A percentile compares a stretch with the other conserved stretches of the same genome.
Conservation (phyloP, 2,113 vertebrate species). For the Antigone vipio region DNA sequence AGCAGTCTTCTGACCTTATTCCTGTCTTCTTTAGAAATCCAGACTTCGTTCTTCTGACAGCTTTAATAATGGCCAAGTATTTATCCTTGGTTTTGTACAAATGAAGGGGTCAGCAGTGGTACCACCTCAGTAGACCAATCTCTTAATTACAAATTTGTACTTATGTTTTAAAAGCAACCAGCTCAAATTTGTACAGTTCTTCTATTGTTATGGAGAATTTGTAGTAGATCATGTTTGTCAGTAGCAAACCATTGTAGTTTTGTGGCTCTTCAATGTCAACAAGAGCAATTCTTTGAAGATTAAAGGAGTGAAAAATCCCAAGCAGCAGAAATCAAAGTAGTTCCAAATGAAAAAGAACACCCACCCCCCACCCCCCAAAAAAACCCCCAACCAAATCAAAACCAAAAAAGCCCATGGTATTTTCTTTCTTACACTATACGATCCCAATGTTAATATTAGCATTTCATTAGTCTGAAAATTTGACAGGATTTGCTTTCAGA, state of each 20-base stretch:
- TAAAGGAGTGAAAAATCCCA: neutral
- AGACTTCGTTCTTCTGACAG: neutral
- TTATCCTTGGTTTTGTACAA: neutral
- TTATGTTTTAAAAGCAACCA: neutral
- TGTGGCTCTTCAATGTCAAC: neutral
- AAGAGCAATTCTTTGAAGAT: neutral
- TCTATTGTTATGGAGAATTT: neutral
- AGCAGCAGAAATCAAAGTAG: neutral
- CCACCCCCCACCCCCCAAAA: neutral
- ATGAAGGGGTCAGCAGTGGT: neutral
- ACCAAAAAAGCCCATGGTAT: neutral
- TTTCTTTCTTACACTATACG: neutral
- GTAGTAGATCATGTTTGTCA: neutral
- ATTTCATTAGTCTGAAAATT: neutral
- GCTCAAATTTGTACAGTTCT: neutral
- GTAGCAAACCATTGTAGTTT: neutral
- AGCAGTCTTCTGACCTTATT: neutral
- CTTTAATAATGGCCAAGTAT: neutral
- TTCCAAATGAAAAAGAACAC: neutral
- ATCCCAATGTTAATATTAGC: neutral
- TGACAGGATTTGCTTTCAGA: neutral
- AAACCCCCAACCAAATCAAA: too few species aligned
- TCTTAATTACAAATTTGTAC: neutral
- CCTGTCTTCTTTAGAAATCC: neutral
- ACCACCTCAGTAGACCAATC: neutral